A percentile compares a stretch with the other conserved stretches of the same genome.
These are phyloP conservation scores for Donacobius atricapilla DNA, from an alignment of 2,113 vertebrate genomes.

Conservation along the genomic window DNA sequence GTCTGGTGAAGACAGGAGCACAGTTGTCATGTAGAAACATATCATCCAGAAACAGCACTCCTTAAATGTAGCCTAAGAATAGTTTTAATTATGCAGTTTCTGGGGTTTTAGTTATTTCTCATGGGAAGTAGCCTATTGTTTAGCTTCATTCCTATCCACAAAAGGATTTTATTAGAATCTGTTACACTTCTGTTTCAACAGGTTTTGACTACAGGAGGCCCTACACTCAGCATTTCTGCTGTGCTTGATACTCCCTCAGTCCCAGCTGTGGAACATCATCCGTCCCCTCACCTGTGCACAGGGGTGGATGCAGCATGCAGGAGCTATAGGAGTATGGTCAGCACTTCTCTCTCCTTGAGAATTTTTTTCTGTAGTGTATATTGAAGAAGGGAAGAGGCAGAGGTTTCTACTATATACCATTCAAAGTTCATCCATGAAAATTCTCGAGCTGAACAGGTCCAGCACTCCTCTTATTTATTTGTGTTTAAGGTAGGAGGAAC, in stretches of 20 bases:
- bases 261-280: not conserved
- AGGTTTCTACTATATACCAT: fast-evolving
- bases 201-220: not conserved
- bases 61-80: not conserved
- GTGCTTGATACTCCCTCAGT: not conserved
- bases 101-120: not conserved
- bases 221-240: not conserved
- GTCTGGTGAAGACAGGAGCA: not conserved
- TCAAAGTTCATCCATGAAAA: not conserved
- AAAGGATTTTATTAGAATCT: not conserved
- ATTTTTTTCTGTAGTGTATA: not conserved
- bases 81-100: not conserved
- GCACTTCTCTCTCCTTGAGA: not conserved
- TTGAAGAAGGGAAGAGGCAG: not conserved
- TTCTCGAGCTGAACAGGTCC: not conserved
- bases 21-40: not conserved
- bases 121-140: not conserved
- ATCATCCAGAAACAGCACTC: not conserved
- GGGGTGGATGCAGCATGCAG: not conserved
- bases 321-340: not conserved
- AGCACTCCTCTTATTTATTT: not conserved
- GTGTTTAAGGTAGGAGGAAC: not conserved
- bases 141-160: not conserved
- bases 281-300: not conserved
- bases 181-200: not conserved